Evolutionary conservation across 2,888 invertebrate genomes (phyloP).

Genomic region (Folsomia candida): DNA sequence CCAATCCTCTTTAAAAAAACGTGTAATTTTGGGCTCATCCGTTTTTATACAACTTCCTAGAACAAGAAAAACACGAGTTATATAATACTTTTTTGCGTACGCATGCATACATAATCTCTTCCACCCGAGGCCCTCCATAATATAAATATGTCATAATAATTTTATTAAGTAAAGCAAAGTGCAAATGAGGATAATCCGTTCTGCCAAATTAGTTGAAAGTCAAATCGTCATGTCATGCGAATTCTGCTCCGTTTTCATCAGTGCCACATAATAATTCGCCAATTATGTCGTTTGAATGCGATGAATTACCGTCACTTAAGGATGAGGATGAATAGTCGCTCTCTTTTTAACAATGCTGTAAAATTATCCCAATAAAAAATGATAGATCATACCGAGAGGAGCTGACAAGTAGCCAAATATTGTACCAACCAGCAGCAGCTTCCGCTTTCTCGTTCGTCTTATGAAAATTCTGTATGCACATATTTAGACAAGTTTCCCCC

Average conservation of each 20-base stretch:
- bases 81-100: too few species aligned
- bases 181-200: neutral
- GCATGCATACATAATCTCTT: too few species aligned
- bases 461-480: neutral
- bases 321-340: neutral
- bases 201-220: neutral
- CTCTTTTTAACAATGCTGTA: neutral
- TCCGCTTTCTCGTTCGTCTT: neutral
- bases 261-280: neutral
- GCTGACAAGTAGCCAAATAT: neutral
- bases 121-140: too few species aligned
- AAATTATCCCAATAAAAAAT: neutral
- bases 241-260: neutral
- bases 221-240: neutral
- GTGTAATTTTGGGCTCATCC: too few species aligned
- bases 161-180: neutral
- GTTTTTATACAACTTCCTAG: too few species aligned
- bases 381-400: too few species aligned
- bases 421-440: neutral
- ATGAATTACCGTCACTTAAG: neutral
- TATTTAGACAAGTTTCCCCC: neutral
- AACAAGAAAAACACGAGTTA: too few species aligned
- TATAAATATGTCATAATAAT: too few species aligned
- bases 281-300: neutral
- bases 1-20: too few species aligned